phyloP scores from a whole-genome alignment of 2,888 invertebrate species.

The Chrysomela aeneicollis region DNA sequence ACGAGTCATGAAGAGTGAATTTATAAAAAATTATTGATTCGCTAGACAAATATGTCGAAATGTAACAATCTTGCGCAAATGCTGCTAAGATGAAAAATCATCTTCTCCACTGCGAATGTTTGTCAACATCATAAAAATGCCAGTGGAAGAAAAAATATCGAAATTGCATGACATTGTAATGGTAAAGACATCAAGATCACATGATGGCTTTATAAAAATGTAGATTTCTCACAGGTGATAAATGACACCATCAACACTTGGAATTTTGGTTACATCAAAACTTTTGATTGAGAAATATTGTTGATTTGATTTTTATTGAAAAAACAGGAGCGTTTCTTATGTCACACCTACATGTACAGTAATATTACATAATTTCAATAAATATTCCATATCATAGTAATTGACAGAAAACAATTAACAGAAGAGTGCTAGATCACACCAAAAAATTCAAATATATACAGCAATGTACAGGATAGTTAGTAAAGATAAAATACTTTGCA shows the following conservation, averaged over 20 bases:
- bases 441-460: slow-evolving; percentile 42
- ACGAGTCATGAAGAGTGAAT: neutral
- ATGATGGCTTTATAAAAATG: too few relatives aligned
- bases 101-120: too few relatives aligned
- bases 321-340: neutral
- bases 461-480: slow-evolving; percentile 45
- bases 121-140: too few relatives aligned
- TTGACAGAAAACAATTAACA: slow-evolving; percentile 7
- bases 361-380: neutral
- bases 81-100: too few relatives aligned
- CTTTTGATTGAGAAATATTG: neutral
- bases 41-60: too few relatives aligned
- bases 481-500: slow-evolving; percentile 36
- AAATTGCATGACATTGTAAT: too few relatives aligned
- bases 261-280: neutral
- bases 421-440: slow-evolving; percentile 32
- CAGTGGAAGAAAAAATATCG: too few relatives aligned
- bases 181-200: too few relatives aligned
- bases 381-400: neutral
- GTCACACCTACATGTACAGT: neutral
- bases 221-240: too few relatives aligned
- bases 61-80: too few relatives aligned
- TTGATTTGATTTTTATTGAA: neutral
- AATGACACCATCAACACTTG: neutral
- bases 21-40: neutral